phyloP scores from a whole-genome alignment of 2,113 vertebrate genomes.

The Galemys pyrenaicus region DNA sequence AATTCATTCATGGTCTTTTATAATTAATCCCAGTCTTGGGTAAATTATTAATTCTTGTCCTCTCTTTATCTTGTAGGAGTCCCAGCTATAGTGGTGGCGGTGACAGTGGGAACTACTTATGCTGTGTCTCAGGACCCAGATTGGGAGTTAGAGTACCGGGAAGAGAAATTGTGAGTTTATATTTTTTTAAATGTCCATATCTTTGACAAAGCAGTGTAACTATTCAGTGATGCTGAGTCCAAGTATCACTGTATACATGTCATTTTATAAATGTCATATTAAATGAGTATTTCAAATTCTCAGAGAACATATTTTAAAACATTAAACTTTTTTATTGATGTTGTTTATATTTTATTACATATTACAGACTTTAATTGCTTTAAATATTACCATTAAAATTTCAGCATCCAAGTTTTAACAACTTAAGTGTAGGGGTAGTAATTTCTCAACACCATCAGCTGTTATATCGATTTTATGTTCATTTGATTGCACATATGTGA shows the following conservation, averaged over 20 bases:
- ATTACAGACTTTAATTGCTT: background rate
- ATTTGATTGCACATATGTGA: background rate
- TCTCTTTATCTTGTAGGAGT: conserved; percentile 65
- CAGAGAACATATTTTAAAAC: background rate
- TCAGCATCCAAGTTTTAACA: background rate
- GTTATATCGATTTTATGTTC: background rate
- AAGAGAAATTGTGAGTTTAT: conserved; percentile 80
- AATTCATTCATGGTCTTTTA: conserved; percentile 51
- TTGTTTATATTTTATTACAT: background rate
- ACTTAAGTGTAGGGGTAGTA: background rate
- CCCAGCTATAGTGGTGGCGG: conserved; percentile 49
- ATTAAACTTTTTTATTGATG: background rate
- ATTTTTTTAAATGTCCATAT: background rate
- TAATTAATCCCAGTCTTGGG: conserved; percentile 35
- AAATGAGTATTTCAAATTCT: background rate
- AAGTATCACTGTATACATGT: background rate
- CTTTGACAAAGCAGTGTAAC: background rate
- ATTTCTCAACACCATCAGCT: background rate
- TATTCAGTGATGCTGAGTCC: background rate
- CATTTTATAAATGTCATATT: conserved; percentile 40
- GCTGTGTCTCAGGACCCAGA: fast-evolving
- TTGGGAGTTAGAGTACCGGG: conserved; percentile 63
- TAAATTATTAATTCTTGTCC: conserved; percentile 59
- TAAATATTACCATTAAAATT: background rate
- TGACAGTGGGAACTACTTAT: conserved; percentile 76